Evolutionary conservation across 2,113 vertebrate species (phyloP).

Genomic region (Callionymus lyra): DNA sequence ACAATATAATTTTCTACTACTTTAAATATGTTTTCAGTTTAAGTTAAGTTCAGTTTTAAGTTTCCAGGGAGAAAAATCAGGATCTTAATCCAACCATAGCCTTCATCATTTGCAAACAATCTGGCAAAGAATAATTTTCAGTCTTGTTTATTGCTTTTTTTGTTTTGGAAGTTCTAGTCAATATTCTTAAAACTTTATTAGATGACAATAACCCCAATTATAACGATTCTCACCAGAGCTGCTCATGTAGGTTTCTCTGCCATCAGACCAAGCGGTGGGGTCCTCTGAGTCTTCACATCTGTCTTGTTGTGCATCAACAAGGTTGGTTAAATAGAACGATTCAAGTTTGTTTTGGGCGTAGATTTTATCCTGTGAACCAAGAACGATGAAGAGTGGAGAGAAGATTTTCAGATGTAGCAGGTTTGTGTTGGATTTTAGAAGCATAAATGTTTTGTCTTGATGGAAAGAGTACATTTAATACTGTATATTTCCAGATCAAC

Average conservation of each 20-base stretch:
- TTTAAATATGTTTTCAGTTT: neutral
- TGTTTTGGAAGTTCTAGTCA: too few relatives aligned
- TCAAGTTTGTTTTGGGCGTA: conserved; percentile 83
- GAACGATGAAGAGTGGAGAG: neutral
- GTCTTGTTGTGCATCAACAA: conserved; percentile 70
- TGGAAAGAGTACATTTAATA: too few relatives aligned
- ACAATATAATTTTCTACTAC: neutral
- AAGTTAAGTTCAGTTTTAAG: neutral
- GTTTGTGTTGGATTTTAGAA: neutral
- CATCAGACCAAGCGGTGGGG: conserved; percentile 71
- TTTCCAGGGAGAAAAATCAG: neutral
- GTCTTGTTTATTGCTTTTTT: too few relatives aligned
- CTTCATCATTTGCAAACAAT: too few relatives aligned
- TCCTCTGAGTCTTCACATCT: conserved; percentile 71
- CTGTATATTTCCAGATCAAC: neutral
- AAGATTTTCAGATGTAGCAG: neutral
- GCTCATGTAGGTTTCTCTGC: conserved; percentile 6
- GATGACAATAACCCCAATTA: neutral
- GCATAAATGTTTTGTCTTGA: neutral
- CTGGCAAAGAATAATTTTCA: too few relatives aligned
- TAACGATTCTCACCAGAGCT: conserved; percentile 60
- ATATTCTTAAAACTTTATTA: too few relatives aligned
- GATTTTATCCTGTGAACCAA: conserved; percentile 72
- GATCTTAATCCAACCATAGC: neutral
- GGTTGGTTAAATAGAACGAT: conserved; percentile 72